phyloP scores from a whole-genome alignment of 2,888 invertebrate species.

The Erebia palarica region DNA sequence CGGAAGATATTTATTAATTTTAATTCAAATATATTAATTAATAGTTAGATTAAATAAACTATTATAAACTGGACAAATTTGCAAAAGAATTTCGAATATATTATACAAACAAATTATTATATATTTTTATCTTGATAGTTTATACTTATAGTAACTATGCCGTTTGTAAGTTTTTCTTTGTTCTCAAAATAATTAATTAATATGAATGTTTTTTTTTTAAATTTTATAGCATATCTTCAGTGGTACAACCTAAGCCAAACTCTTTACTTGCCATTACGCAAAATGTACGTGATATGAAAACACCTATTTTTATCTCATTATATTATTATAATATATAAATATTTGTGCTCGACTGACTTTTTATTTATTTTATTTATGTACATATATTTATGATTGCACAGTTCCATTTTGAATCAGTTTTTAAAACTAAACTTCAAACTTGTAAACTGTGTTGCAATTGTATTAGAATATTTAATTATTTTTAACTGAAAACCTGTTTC shows the following conservation, averaged over 20 bases:
- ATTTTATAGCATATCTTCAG: conserved; percentile 8
- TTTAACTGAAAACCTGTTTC: too few species aligned
- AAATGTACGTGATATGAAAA: conserved; percentile 43
- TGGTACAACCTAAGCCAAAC: conserved; percentile 34
- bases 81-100: background rate
- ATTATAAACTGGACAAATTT: background rate
- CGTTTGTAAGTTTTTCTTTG: background rate
- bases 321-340: conserved; percentile 27
- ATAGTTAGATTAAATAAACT: background rate
- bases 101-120: background rate
- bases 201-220: background rate
- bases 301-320: conserved; percentile 25
- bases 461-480: too few species aligned
- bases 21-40: background rate
- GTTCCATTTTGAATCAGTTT: conserved; percentile 27
- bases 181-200: background rate
- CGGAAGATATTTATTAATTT: background rate
- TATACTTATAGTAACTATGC: background rate
- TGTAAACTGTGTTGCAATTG: too few species aligned
- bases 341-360: conserved; percentile 41
- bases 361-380: conserved; percentile 30
- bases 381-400: conserved; percentile 29
- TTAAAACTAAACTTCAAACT: background rate
- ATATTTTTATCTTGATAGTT: background rate
- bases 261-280: conserved; percentile 30